Evolutionary conservation across 2,113 vertebrate genomes (phyloP), one percentile per base, ranked within the genome.

Genomic region (Cheirogaleus medius): DNA sequence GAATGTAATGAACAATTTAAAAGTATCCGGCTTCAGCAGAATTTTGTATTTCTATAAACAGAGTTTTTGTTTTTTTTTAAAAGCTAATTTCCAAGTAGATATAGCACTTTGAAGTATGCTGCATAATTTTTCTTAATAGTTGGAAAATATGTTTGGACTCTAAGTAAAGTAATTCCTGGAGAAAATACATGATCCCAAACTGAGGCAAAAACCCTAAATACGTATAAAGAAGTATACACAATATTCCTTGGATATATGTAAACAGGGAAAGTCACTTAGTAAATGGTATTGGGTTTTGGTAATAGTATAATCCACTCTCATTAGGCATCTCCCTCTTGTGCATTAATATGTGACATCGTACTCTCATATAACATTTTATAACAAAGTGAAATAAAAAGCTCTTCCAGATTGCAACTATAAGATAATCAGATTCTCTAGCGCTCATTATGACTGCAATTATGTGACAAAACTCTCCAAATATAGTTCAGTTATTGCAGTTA

Each of bases 401-500:
- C 84, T 83, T 98, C 90, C 96, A 97, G 66, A 97, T 60, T 94
- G 92, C 83, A 90, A 97, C 86, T 90, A 44, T 94, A 91, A 90
- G 80, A 97, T 95, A 97, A 98, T 98, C 95, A 97, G 91, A 94
- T 96, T 95, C 97, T 92, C 76, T 66, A 97, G 93, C 94, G 52
- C 60, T 98, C 89, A 47, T 98, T 94, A 88, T 91, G 69, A 93
- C 74, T 97, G 74, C 85, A 98, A 97, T 93, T 96, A 97, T 64
- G 54, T 92, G 97, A 98, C 81, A 98, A 98, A 98, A 97, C 87
- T 93, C 96, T 97, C 96, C 90, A 89, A 98, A 97, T 80, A 97
- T 74, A 87, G 87, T 77, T 80, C 90, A 63, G 81, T 97, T 97
- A 98, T 56, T 96, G 91, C 3, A 6, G 81, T 97, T 97, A 98